Base-by-base conservation (phyloP, 2,797 vertebrate species). In the Telmatherina bonti region DNA sequence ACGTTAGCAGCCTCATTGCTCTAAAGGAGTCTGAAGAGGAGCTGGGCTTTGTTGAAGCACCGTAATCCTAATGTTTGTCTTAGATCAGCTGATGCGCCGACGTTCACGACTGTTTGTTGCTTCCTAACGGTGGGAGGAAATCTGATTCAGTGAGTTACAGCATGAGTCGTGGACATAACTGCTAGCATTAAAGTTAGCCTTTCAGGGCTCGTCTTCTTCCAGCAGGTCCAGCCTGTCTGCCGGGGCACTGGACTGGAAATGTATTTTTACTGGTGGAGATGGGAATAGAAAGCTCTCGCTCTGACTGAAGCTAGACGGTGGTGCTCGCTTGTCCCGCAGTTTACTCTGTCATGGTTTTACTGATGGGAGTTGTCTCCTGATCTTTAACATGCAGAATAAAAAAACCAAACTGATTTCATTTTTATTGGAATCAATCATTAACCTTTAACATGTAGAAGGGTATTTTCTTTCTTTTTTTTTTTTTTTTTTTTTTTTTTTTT, bases 151-250 rank as follows among this genome's bases (percentile, higher is more conserved):
- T 92, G 91, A 90, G 90, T 89, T 84, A 31, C 79, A 2, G 62
- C 52, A 9, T 22, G 27, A 13, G 35, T 45, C 20, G 63, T 49
- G 33, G 0, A 51, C 38, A 62, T 15, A 59, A 35, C 52, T 61
- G 77, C 36, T 30, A 43, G 73, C 85, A 87, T 89, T 89, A 88
- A 85, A 89, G 89, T 91, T 91, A 90, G 89, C 81, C 62, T 67
- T 73, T 85, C 78, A 76, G 18, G 71, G 70, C 61, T 83, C 58
- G 71, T 64, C 74, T 60, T 67, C 70, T 41, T 70, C 59, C 70
- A 82, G 67, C 69, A 62, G 11, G 54, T 62, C 54, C 55, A 57
- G 74, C 58, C 62, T 66, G 74, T 58, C 55, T 79, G 78, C 78
- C 73, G 51, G 78, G 20, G 75, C 62, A 72, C 57, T 68, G 55